These are phyloP conservation scores for Drosophila kikkawai DNA, from an alignment of 1,140 invertebrate species.

Conservation along the genomic window DNA sequence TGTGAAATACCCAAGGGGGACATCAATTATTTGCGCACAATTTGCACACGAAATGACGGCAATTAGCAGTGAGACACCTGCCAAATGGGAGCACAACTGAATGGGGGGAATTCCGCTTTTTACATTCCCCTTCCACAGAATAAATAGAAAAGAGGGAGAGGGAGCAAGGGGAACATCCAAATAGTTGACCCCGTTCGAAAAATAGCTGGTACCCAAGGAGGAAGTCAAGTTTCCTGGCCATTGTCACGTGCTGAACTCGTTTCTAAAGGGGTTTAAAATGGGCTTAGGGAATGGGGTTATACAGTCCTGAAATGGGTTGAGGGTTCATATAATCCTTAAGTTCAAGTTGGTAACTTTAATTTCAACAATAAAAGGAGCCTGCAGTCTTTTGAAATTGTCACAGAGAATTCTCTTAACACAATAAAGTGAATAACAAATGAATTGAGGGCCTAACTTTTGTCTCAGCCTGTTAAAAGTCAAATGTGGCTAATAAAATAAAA, in stretches of 20 bases:
- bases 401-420: conserved; percentile 11
- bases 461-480: conserved; percentile 50
- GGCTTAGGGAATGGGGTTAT: neutral
- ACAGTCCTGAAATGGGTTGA: neutral
- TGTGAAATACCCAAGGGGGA: neutral
- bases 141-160: neutral
- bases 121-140: neutral
- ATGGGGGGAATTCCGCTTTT: conserved; percentile 31
- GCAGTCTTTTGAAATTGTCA: neutral
- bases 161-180: neutral
- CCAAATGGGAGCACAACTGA: conserved; percentile 30
- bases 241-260: conserved; percentile 70
- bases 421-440: conserved; percentile 25
- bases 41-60: conserved; percentile 73
- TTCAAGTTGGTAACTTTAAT: neutral
- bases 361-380: neutral
- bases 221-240: conserved; percentile 70
- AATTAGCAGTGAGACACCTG: conserved; percentile 70
- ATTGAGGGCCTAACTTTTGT: conserved; percentile 19
- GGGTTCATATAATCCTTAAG: neutral
- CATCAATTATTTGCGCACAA: conserved; percentile 59
- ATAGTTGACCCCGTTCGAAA: conserved; percentile 47
- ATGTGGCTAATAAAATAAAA: conserved; percentile 56
- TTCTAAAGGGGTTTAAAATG: conserved; percentile 30
- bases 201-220: conserved; percentile 34